phyloP scores from a whole-genome alignment of 2,113 vertebrate genomes.

The Nyctibius bracteatus region DNA sequence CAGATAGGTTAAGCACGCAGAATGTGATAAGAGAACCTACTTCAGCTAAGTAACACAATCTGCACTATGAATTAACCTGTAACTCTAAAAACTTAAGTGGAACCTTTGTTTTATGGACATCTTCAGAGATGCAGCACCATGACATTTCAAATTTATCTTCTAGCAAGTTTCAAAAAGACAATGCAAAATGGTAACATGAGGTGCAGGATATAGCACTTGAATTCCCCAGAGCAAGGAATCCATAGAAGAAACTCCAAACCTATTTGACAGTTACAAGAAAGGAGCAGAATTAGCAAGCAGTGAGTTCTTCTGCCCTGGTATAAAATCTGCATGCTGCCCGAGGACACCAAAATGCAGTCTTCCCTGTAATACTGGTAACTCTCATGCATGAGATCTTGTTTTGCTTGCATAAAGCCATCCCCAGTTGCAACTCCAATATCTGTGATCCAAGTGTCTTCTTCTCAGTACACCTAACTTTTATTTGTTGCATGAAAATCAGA shows the following conservation, averaged over 20 bases:
- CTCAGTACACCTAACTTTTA: not conserved
- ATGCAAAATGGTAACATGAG: not conserved
- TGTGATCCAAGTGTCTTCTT: not conserved
- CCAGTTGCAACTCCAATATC: not conserved
- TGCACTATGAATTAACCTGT: not conserved
- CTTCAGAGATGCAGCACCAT: not conserved
- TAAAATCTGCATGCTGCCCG: not conserved
- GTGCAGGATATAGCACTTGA: not conserved
- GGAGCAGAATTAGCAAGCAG: not conserved
- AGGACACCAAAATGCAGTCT: not conserved
- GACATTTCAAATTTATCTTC: not conserved
- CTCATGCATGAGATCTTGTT: not conserved
- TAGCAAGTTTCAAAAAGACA: not conserved
- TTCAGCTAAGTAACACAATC: rapidly evolving
- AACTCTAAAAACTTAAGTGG: not conserved
- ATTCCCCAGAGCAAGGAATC: not conserved
- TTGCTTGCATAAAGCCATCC: not conserved
- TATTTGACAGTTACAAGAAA: not conserved
- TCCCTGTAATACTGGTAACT: not conserved
- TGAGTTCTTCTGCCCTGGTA: not conserved
- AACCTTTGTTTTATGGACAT: not conserved
- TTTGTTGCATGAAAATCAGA: not conserved
- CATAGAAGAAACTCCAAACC: not conserved
- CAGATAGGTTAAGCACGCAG: not conserved
- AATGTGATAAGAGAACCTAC: not conserved